Percentiles rank a stretch among this genome's conserved stretches.
These are phyloP conservation scores for Salvelinus fontinalis DNA, from an alignment of 2,113 vertebrate genomes.

Conservation along the genomic window DNA sequence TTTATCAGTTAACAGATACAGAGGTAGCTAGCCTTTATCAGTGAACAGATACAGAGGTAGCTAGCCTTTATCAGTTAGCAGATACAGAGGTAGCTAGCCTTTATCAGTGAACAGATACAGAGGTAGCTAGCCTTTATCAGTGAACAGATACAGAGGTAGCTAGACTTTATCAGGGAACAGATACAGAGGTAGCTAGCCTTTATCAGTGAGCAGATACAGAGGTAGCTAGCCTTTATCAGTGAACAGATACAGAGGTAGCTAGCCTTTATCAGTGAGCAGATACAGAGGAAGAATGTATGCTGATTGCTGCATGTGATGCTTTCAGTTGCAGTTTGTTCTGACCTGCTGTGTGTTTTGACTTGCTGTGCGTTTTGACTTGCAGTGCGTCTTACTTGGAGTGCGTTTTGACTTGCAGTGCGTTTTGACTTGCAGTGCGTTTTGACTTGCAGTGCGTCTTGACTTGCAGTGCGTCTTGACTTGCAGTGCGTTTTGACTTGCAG, in stretches of 20 bases:
- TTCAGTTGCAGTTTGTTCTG: no score
- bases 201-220: conserved; percentile 63
- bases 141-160: conserved; percentile 81
- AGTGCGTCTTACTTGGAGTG: no score
- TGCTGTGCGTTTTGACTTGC: no score
- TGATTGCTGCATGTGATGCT: no score
- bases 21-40: conserved; percentile 79
- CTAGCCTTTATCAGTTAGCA: background rate
- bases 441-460: background rate
- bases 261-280: background rate
- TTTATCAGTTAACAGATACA: conserved; percentile 34
- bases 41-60: conserved; percentile 80
- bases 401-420: background rate
- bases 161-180: background rate
- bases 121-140: conserved; percentile 76
- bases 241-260: conserved; percentile 81
- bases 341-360: no score
- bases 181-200: conserved; percentile 81
- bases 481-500: background rate
- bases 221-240: conserved; percentile 71
- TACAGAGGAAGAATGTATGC: no score
- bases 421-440: background rate
- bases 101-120: conserved; percentile 54
- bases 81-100: conserved; percentile 81
- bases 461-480: background rate